These are phyloP conservation scores for Theocolax elegans DNA, from an alignment of 1,140 invertebrate species.

Conservation along the genomic window DNA sequence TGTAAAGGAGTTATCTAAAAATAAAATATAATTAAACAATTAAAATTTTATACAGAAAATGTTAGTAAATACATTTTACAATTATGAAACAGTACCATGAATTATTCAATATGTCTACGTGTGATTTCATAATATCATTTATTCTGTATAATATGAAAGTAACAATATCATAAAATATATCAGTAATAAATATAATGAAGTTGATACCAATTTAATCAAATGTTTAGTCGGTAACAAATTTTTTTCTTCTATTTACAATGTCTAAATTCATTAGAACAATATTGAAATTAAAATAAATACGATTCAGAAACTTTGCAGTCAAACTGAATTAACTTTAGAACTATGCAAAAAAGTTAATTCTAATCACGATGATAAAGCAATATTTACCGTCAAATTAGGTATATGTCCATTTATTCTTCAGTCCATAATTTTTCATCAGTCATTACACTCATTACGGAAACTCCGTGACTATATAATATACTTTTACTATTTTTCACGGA, in stretches of 20 bases:
- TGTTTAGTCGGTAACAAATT: no score
- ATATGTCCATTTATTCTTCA: conserved; percentile 13
- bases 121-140: conserved; percentile 10
- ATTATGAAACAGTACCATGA: not conserved
- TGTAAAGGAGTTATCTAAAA: not conserved
- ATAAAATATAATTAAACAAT: not conserved
- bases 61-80: not conserved
- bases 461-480: not conserved
- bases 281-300: no score
- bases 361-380: not conserved
- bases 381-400: conserved; percentile 8
- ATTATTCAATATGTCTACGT: conserved; percentile 13
- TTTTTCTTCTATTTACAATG: no score
- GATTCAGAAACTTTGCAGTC: no score
- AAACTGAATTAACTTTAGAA: no score
- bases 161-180: no score
- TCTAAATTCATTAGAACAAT: no score
- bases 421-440: not conserved
- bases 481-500: not conserved
- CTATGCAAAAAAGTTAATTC: no score
- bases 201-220: no score
- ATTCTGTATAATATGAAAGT: no score
- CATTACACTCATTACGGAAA: not conserved
- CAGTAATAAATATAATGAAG: no score
- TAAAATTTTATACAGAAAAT: not conserved